A percentile compares a stretch with the other conserved stretches of the same genome.
Evolutionary conservation across 2,888 invertebrate genomes (phyloP).

Genomic region (Cosmorhoe ocellata): DNA sequence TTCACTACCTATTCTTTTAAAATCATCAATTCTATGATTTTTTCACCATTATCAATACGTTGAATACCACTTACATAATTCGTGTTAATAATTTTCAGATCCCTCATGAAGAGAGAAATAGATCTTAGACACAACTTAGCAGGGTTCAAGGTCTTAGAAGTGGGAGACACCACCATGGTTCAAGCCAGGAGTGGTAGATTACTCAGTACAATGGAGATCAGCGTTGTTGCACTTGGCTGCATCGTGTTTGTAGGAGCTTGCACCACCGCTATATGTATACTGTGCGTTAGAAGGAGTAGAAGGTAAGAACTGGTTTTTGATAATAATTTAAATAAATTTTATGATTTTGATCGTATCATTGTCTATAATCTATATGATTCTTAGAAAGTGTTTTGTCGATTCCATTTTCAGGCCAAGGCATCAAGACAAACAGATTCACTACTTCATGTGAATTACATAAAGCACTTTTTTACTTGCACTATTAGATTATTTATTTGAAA

Average conservation of each 20-base stretch:
- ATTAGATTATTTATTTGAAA: conserved; percentile 27
- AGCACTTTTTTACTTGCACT: conserved; percentile 16
- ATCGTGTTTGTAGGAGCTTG: conserved; percentile 91
- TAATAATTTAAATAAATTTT: neutral
- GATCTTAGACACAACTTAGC: conserved; percentile 85
- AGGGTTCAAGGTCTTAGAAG: conserved; percentile 86
- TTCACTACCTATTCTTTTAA: neutral
- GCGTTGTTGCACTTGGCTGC: conserved; percentile 90
- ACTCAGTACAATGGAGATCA: conserved; percentile 89
- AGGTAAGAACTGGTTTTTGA: conserved; percentile 65
- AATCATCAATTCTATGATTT: too few relatives aligned
- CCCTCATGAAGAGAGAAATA: conserved; percentile 83
- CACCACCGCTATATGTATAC: conserved; percentile 89
- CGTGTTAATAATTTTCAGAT: conserved; percentile 73
- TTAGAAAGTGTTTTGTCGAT: conserved; percentile 52
- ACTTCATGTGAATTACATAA: conserved; percentile 53
- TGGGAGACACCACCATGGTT: conserved; percentile 74
- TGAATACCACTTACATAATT: too few relatives aligned
- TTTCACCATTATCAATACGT: too few relatives aligned
- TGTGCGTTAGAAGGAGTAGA: conserved; percentile 85
- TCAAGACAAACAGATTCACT: conserved; percentile 69
- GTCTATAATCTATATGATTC: too few relatives aligned
- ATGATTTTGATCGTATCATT: too few relatives aligned
- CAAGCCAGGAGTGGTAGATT: conserved; percentile 61
- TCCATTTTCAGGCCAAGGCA: conserved; percentile 72